Percentiles rank a stretch among this genome's conserved stretches.
Evolutionary conservation across 2,113 vertebrate genomes (phyloP).

Genomic region (Psammodynastes pulverulentus): DNA sequence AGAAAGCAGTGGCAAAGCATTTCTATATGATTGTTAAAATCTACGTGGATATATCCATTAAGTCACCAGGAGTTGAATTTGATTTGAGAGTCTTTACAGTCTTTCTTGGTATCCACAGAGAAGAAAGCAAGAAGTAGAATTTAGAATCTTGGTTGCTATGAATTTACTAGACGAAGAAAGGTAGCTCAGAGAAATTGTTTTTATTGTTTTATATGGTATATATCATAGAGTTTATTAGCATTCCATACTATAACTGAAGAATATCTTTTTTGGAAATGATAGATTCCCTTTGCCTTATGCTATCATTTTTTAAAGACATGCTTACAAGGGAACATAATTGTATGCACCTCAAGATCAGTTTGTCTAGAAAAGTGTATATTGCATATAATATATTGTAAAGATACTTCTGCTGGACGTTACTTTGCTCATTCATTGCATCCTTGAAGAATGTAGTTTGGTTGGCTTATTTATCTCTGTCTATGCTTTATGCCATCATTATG

Average conservation of each 20-base stretch:
- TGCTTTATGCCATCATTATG: neutral
- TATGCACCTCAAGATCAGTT: neutral
- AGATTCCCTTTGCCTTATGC: neutral
- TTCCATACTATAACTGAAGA: neutral
- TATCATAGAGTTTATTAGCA: neutral
- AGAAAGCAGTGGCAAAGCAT: neutral
- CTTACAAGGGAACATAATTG: neutral
- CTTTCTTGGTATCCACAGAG: neutral
- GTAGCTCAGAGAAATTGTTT: neutral
- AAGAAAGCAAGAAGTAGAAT: neutral
- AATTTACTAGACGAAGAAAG: neutral
- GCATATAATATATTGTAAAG: neutral
- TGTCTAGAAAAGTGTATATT: neutral
- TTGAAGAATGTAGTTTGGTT: neutral
- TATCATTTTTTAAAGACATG: neutral
- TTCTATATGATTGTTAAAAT: neutral
- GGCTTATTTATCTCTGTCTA: neutral
- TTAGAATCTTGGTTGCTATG: neutral
- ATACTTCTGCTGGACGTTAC: neutral
- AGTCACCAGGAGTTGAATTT: neutral
- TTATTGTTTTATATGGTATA: neutral
- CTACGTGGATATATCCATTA: neutral
- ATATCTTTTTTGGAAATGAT: neutral
- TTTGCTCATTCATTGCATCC: neutral
- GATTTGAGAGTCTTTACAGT: neutral